These are phyloP conservation scores for Tympanoctomys barrerae DNA, from an alignment of 2,797 vertebrate species.

Conservation along the genomic window DNA sequence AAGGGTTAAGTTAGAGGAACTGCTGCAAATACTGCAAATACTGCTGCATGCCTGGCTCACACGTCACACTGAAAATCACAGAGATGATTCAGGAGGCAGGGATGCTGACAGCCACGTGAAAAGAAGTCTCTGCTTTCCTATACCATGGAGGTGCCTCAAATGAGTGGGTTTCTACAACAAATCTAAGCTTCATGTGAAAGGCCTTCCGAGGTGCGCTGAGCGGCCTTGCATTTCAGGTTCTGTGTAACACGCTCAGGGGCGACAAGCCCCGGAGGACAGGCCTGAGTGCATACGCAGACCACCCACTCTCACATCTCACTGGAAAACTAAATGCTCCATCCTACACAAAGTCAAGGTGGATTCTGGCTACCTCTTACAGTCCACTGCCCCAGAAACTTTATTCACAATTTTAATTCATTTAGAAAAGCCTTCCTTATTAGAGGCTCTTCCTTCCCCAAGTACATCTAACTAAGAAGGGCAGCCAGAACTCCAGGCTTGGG, in stretches of 20 bases:
- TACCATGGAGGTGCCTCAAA: neutral
- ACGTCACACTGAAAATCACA: neutral
- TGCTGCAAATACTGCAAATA: neutral
- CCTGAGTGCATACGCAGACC: neutral
- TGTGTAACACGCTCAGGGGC: neutral
- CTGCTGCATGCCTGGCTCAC: neutral
- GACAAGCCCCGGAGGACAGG: neutral
- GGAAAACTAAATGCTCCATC: neutral
- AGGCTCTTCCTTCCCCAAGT: neutral
- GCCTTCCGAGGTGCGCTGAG: neutral
- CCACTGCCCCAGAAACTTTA: neutral
- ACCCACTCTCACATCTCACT: neutral
- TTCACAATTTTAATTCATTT: neutral
- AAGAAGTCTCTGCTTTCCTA: neutral
- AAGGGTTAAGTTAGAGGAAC: neutral
- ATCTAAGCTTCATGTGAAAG: neutral
- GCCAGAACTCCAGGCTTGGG: neutral
- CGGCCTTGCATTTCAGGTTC: neutral
- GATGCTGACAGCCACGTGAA: neutral
- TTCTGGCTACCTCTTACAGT: neutral
- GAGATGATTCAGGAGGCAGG: neutral
- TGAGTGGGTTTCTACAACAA: neutral
- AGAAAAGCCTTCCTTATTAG: neutral
- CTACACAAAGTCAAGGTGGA: slow-evolving; percentile 17
- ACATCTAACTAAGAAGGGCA: neutral